A percentile compares a stretch with the other conserved stretches of the same genome.
These are phyloP conservation scores for Taphrorychus bicolor DNA, from an alignment of 2,888 invertebrate genomes.

Conservation along the genomic window DNA sequence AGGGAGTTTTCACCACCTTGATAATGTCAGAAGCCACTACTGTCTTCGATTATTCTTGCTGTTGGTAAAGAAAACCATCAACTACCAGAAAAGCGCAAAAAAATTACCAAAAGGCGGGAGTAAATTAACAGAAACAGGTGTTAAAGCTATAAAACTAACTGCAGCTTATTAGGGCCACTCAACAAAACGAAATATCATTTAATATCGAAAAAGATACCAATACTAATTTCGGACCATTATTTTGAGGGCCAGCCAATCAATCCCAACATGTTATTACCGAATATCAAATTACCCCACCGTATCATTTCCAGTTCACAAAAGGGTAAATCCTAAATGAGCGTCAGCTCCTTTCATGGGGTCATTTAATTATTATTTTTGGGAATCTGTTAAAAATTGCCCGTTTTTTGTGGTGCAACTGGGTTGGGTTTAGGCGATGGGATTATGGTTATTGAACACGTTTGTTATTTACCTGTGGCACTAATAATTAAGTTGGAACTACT, in stretches of 20 bases:
- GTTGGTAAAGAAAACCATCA: too few relatives aligned
- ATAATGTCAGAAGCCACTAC: too few relatives aligned
- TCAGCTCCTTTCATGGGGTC: slow-evolving; percentile 6
- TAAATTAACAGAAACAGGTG: slow-evolving; percentile 45
- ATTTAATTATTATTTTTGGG: slow-evolving; percentile 21
- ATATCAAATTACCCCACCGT: slow-evolving; percentile 43
- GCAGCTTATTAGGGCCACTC: not conserved
- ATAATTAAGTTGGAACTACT: too few relatives aligned
- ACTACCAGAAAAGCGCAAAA: not conserved
- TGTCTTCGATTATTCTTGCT: too few relatives aligned
- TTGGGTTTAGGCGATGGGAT: not conserved
- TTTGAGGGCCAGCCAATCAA: slow-evolving; percentile 53
- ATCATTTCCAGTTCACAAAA: slow-evolving; percentile 26
- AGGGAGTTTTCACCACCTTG: not conserved
- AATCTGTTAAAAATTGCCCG: slow-evolving; percentile 14
- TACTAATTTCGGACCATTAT: slow-evolving; percentile 52
- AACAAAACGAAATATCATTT: slow-evolving; percentile 49
- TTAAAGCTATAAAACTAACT: slow-evolving; percentile 44
- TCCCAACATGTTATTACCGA: slow-evolving; percentile 53
- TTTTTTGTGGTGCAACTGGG: slow-evolving; percentile 2
- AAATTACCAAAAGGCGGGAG: not conserved
- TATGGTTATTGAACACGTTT: not conserved
- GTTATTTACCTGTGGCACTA: too few relatives aligned
- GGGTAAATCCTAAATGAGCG: slow-evolving; percentile 22
- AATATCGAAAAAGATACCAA: slow-evolving; percentile 53